A percentile compares a stretch with the other conserved stretches of the same genome.
Conservation (phyloP, 2,888 invertebrate genomes). For the Limenitis camilla region DNA sequence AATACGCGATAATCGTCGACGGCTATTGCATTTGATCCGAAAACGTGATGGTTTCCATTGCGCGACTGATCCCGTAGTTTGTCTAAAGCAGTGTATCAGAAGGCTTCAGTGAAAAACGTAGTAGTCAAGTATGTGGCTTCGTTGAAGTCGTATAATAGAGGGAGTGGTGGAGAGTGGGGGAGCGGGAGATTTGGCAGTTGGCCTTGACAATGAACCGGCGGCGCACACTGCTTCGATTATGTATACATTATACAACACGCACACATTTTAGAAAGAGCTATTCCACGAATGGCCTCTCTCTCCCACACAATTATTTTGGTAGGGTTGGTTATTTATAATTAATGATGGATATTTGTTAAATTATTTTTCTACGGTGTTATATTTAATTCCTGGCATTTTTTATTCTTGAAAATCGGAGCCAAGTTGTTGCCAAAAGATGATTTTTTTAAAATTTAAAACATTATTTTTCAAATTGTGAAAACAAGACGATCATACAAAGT, state of each 20-base stretch:
- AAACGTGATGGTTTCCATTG: slow-evolving; percentile 29
- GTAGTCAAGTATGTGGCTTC: slow-evolving; percentile 44
- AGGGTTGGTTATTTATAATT: slow-evolving; percentile 21
- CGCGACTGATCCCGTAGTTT: slow-evolving; percentile 42
- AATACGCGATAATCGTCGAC: slow-evolving; percentile 35
- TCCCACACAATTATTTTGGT: slow-evolving; percentile 53
- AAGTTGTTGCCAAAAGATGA: too few species aligned
- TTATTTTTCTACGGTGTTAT: background rate
- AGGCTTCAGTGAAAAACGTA: slow-evolving; percentile 39
- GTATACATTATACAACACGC: slow-evolving; percentile 47
- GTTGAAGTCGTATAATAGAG: slow-evolving; percentile 57
- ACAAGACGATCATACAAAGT: too few species aligned
- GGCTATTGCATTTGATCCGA: slow-evolving; percentile 28
- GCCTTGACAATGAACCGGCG: slow-evolving; percentile 73
- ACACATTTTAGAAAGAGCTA: slow-evolving; percentile 46
- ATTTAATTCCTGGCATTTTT: background rate
- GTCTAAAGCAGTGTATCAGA: slow-evolving; percentile 25
- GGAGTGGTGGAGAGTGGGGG: slow-evolving; percentile 41
- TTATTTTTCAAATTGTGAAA: too few species aligned
- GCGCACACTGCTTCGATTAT: slow-evolving; percentile 48
- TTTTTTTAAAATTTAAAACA: too few species aligned
- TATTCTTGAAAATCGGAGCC: too few species aligned
- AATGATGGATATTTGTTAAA: background rate
- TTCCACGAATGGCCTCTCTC: slow-evolving; percentile 68
- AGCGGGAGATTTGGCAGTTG: slow-evolving; percentile 71